A percentile compares a stretch with the other conserved stretches of the same genome.
phyloP scores from a whole-genome alignment of 2,797 vertebrate species.

The Periparus ater region DNA sequence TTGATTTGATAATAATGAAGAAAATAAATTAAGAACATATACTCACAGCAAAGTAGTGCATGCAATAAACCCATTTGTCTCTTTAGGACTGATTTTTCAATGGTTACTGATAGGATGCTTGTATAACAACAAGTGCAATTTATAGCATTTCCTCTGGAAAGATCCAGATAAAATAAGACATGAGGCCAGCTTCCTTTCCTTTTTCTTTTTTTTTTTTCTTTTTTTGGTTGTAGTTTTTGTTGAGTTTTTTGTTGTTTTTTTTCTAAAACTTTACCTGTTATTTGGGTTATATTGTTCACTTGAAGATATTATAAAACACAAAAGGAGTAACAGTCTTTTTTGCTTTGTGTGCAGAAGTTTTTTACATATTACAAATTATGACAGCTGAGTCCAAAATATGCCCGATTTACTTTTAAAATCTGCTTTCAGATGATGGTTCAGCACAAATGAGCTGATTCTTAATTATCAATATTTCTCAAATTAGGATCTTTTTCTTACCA shows the following conservation, averaged over 20 bases:
- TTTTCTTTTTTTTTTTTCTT: no score
- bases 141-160: not conserved
- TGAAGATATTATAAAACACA: not conserved
- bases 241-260: not conserved
- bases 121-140: not conserved
- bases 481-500: not conserved
- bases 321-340: not conserved
- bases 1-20: not conserved
- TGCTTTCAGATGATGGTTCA: not conserved
- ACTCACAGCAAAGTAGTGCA: not conserved
- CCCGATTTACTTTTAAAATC: not conserved
- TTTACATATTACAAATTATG: not conserved
- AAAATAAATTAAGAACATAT: not conserved
- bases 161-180: not conserved
- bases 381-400: not conserved
- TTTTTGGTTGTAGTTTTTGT: no score
- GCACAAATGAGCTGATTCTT: not conserved
- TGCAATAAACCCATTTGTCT: not conserved
- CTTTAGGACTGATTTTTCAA: not conserved
- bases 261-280: not conserved
- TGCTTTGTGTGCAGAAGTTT: not conserved
- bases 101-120: not conserved
- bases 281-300: not conserved
- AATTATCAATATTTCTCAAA: not conserved
- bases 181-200: not conserved